Evolutionary conservation across 2,113 vertebrate genomes (phyloP).

Genomic region (Telmatochromis brachygnathus): DNA sequence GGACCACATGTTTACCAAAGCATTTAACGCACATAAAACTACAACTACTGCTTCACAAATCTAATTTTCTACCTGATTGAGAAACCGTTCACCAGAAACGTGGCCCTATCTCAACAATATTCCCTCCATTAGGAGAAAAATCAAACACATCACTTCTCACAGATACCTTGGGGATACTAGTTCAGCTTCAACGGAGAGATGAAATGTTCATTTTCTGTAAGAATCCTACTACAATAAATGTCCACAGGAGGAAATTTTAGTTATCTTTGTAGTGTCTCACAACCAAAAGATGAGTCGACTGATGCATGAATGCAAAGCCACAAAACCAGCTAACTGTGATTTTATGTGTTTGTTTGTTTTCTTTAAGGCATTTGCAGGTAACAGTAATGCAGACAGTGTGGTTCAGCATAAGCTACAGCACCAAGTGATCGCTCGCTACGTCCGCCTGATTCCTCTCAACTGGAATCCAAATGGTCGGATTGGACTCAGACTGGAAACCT

Average conservation of each 20-base stretch:
- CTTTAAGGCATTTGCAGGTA: constrained; percentile 40
- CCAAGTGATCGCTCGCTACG: constrained; percentile 23
- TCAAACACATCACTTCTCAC: not conserved
- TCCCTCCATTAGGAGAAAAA: constrained; percentile 33
- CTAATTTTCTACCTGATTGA: constrained; percentile 41
- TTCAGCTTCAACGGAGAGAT: not conserved
- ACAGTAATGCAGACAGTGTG: constrained; percentile 57
- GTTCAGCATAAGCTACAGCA: constrained; percentile 50
- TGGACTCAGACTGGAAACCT: constrained; percentile 53
- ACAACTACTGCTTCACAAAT: constrained; percentile 20
- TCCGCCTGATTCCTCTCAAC: constrained; percentile 42
- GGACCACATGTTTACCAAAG: constrained; percentile 18
- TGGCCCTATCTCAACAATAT: constrained; percentile 1
- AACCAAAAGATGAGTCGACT: not conserved
- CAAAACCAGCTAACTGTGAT: not conserved
- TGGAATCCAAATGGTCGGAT: constrained; percentile 53
- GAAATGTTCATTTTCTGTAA: not conserved
- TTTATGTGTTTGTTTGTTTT: not conserved
- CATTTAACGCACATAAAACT: not conserved
- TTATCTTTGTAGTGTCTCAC: not conserved
- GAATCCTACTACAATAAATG: not conserved
- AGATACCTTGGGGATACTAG: not conserved
- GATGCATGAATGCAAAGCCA: not conserved
- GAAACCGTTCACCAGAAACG: not conserved
- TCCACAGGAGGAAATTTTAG: not conserved